Evolutionary conservation across 2,888 invertebrate genomes (phyloP), one percentile per base, ranked within the genome.

Genomic region (Drosophila paracracens): DNA sequence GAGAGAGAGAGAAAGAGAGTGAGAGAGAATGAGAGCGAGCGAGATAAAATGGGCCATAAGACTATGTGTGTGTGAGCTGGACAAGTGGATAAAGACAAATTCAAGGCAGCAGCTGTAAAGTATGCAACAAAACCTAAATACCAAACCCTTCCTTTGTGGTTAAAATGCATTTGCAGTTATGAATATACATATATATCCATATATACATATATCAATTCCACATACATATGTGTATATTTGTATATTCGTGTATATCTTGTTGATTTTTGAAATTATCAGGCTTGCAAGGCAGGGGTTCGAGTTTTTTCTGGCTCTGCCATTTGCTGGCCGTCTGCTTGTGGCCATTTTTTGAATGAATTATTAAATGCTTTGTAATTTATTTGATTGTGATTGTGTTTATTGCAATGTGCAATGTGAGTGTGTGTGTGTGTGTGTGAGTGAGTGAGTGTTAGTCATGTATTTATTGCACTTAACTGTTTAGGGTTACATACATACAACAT

Each of bases 291-390:
- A 25, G 48, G 29, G 56, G 66, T 72, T 63, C 53, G 73, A 64
- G 76, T 27, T 50, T 43, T 46, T 67, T 76, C 63, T 35, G 57
- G 66, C 59, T 68, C 53, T 70, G 64, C 70, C 64, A 56, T 70
- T 72, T 53, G 72, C 63, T 74, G 33, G 58, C 60, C 70, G 70
- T 82, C 65, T 87, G 81, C 78, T 83, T 83, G 89, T 81, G 85
- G 87, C 79, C 69, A 79, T 88, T 83, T 89, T 87, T 85, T 81
- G 86, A 83, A 88, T 88, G 90, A 88, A 88, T 88, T 88, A 89
- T 88, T 88, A 88, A 88, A 88, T 81, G 90, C 90, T 85, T 81
- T 88, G 89, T 89, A 88, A 88, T 88, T 89, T 89, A 88, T 88
- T 88, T 88, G 90, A 88, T 89, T 88, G 87, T 87, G 89, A 81